These are phyloP conservation scores for Stictonetta naevosa DNA, from an alignment of 2,113 vertebrate genomes.

Conservation along the genomic window DNA sequence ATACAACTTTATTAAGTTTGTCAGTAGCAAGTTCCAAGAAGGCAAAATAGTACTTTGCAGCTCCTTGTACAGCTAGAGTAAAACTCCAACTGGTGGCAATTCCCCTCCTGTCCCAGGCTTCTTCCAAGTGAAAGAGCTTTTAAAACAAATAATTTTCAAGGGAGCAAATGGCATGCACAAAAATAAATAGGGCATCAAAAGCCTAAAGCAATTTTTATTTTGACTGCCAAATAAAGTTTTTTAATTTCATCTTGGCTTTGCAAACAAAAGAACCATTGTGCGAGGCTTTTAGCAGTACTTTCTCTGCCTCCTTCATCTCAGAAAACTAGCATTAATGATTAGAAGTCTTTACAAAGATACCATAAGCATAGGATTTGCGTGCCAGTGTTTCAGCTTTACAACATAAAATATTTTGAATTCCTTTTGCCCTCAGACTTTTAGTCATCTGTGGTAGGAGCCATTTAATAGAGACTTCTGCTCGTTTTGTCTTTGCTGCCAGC, in stretches of 20 bases:
- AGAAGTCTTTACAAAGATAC: neutral
- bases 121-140: constrained; percentile 50
- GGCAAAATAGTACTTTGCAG: neutral
- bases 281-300: neutral
- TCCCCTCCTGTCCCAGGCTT: neutral
- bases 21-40: neutral
- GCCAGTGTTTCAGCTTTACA: neutral
- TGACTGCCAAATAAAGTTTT: constrained; percentile 26
- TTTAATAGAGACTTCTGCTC: neutral
- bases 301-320: neutral
- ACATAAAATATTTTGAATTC: neutral
- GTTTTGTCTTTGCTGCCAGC: neutral
- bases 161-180: neutral
- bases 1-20: neutral
- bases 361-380: neutral
- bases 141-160: constrained; percentile 43
- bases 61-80: neutral
- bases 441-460: neutral
- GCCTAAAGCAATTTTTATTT: constrained; percentile 16
- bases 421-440: neutral
- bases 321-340: constrained; percentile 21
- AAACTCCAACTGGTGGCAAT: constrained; percentile 29
- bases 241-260: neutral
- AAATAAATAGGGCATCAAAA: constrained; percentile 14
- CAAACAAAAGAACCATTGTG: constrained; percentile 1